phyloP scores from a whole-genome alignment of 2,888 invertebrate species.

The Carabus problematicus region DNA sequence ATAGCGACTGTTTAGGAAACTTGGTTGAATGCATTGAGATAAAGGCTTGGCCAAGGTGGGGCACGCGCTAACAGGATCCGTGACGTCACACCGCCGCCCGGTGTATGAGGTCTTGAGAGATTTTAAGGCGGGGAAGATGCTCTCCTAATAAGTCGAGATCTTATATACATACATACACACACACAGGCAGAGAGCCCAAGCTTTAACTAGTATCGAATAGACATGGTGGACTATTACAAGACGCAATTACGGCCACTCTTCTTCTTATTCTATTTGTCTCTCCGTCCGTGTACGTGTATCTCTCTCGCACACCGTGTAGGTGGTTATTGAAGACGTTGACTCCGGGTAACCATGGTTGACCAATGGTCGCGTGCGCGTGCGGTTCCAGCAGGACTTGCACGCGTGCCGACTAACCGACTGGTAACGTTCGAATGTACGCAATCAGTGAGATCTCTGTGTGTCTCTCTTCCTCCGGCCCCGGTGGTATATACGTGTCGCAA shows the following conservation, averaged over 20 bases:
- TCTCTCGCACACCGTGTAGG: too few species aligned
- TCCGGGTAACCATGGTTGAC: slow-evolving; percentile 10
- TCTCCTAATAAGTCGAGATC: slow-evolving; percentile 50
- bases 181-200: not conserved
- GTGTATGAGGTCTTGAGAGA: slow-evolving; percentile 18
- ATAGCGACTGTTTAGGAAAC: slow-evolving; percentile 57
- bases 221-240: not conserved
- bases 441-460: slow-evolving; percentile 12
- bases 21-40: slow-evolving; percentile 53
- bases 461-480: not conserved
- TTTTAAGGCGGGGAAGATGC: slow-evolving; percentile 34
- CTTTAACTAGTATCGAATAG: too few species aligned
- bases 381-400: slow-evolving; percentile 7
- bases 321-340: slow-evolving; percentile 2
- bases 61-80: slow-evolving; percentile 55
- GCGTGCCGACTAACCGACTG: slow-evolving; percentile 10
- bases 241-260: not conserved
- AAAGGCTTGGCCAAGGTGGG: slow-evolving; percentile 59
- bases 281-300: slow-evolving; percentile 8
- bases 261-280: too few species aligned
- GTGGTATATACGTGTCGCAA: slow-evolving; percentile 16
- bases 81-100: slow-evolving; percentile 49
- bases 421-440: slow-evolving; percentile 3
- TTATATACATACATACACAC: not conserved
- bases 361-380: slow-evolving; percentile 15